Percentiles rank a stretch among this genome's conserved stretches.
Evolutionary conservation across 2,113 vertebrate genomes (phyloP).

Genomic region (Gavia stellata): DNA sequence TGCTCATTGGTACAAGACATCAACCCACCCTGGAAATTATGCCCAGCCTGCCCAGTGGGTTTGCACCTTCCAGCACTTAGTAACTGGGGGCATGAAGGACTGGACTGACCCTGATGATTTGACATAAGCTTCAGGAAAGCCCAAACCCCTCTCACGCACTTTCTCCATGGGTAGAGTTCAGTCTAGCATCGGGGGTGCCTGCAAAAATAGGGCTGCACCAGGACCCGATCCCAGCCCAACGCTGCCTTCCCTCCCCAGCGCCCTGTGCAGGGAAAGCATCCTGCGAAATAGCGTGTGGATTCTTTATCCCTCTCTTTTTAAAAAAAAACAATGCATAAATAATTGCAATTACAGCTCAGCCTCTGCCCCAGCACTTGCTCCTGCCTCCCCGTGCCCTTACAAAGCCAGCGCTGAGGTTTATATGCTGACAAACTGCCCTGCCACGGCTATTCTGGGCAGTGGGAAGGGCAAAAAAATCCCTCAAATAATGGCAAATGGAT

Average conservation of each 20-base stretch:
- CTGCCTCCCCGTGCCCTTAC: background rate
- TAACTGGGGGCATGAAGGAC: background rate
- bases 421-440: background rate
- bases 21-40: background rate
- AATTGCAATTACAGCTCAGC: background rate
- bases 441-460: background rate
- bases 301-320: background rate
- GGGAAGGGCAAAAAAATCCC: background rate
- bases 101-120: background rate
- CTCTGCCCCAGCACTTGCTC: background rate
- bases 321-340: background rate
- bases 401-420: background rate
- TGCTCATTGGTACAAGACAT: accelerated
- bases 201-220: background rate
- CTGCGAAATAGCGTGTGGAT: background rate
- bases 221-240: background rate
- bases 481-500: conserved; percentile 43
- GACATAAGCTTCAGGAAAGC: background rate
- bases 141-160: background rate
- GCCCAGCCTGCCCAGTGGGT: background rate
- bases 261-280: background rate
- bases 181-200: background rate
- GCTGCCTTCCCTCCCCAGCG: background rate
- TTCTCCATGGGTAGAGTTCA: background rate
- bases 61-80: background rate